Evolutionary conservation across 2,888 invertebrate species (phyloP).

Genomic region (Emmelina monodactyla): DNA sequence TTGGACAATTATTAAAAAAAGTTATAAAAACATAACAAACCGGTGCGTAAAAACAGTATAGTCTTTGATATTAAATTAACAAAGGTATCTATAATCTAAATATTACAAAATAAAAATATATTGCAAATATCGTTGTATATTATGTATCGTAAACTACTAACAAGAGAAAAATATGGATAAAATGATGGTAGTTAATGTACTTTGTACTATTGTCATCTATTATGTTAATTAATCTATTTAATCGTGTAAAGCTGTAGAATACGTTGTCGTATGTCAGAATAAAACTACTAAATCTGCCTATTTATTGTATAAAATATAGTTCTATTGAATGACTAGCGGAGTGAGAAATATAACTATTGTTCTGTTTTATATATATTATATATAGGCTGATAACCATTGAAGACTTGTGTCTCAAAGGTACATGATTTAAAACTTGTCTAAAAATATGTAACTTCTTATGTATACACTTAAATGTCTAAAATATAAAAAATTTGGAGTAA

Average conservation of each 20-base stretch:
- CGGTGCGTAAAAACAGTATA: constrained; percentile 20
- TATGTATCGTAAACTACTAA: constrained; percentile 8
- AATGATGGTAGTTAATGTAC: not conserved
- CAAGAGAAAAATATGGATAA: constrained; percentile 2
- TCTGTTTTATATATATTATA: not conserved
- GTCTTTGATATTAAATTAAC: constrained; percentile 40
- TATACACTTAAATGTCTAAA: not conserved
- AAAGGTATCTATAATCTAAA: too few species aligned
- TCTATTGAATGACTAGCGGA: not conserved
- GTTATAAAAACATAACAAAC: constrained; percentile 15
- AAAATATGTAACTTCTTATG: constrained; percentile 1
- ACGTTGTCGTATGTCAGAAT: not conserved
- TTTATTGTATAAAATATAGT: constrained; percentile 1
- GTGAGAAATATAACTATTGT: too few species aligned
- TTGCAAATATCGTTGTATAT: constrained; percentile 10
- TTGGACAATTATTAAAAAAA: not conserved
- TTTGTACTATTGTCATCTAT: constrained; percentile 1
- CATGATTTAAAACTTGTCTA: not conserved
- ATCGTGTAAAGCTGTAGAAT: not conserved
- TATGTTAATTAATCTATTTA: too few species aligned
- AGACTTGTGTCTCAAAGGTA: too few species aligned
- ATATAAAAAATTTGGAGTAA: not conserved
- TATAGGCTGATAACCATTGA: not conserved
- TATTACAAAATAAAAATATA: not conserved
- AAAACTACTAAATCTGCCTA: not conserved